Evolutionary conservation across 2,113 vertebrate species (phyloP).

Genomic region (Tiliqua scincoides): DNA sequence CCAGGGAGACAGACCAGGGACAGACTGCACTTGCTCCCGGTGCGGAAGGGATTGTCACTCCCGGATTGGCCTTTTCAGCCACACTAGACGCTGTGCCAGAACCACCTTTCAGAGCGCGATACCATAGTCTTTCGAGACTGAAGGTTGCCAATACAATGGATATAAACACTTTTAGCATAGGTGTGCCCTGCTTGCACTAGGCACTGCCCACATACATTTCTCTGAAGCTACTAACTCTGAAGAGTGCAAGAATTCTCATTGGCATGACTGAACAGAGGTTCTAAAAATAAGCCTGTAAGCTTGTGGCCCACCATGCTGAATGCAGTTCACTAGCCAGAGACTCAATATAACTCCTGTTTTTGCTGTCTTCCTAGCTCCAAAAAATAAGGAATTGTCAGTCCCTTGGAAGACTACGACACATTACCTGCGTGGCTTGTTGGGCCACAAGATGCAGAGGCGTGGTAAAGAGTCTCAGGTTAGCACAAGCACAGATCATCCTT

Average conservation of each 20-base stretch:
- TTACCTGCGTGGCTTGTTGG: too few relatives aligned
- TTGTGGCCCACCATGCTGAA: too few relatives aligned
- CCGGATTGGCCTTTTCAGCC: too few relatives aligned
- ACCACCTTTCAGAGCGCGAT: too few relatives aligned
- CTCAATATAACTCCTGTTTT: not conserved
- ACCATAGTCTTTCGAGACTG: too few relatives aligned
- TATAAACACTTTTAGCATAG: too few relatives aligned
- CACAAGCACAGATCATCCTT: not conserved
- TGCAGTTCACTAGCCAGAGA: not conserved
- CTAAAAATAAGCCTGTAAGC: not conserved
- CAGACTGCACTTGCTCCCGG: too few relatives aligned
- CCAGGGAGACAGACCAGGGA: too few relatives aligned
- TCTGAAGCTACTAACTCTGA: not conserved
- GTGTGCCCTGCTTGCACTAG: not conserved
- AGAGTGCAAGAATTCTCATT: not conserved
- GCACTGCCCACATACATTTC: not conserved
- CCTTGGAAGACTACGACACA: not conserved
- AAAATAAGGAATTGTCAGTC: not conserved
- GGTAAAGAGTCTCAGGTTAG: not conserved
- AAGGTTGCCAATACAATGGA: too few relatives aligned
- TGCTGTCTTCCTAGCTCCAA: not conserved
- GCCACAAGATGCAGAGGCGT: not conserved
- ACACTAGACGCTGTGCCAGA: too few relatives aligned
- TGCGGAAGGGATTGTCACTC: too few relatives aligned
- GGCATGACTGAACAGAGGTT: not conserved